Percentiles rank a stretch among this genome's conserved stretches.
These are phyloP conservation scores for Bovichtus variegatus DNA, from an alignment of 2,797 vertebrate genomes.

Conservation along the genomic window DNA sequence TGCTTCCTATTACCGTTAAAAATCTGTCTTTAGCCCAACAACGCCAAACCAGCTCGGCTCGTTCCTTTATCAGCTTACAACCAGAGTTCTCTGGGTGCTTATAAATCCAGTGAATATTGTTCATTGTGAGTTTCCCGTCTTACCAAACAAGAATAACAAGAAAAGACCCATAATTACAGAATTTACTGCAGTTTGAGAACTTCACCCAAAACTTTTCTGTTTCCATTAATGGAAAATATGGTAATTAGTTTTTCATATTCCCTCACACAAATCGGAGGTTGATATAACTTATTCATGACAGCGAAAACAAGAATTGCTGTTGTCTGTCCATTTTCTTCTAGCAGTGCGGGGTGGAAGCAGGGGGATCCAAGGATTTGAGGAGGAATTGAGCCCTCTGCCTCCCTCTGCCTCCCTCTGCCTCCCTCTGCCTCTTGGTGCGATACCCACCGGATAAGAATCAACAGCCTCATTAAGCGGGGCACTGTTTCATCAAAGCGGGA, in stretches of 20 bases:
- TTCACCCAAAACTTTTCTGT: slow-evolving; percentile 76
- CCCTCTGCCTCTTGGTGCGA: slow-evolving; percentile 46
- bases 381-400: slow-evolving; percentile 60
- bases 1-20: slow-evolving; percentile 80
- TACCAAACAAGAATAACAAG: slow-evolving; percentile 81
- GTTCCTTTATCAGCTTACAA: slow-evolving; percentile 83
- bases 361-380: slow-evolving; percentile 56
- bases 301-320: slow-evolving; percentile 77
- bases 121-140: slow-evolving; percentile 76
- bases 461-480: slow-evolving; percentile 79
- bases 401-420: slow-evolving; percentile 30
- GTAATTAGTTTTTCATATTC: slow-evolving; percentile 83
- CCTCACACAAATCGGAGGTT: slow-evolving; percentile 75
- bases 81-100: slow-evolving; percentile 79
- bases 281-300: slow-evolving; percentile 85
- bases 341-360: slow-evolving; percentile 41
- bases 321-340: slow-evolving; percentile 77
- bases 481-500: slow-evolving; percentile 83
- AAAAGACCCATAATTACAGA: slow-evolving; percentile 81
- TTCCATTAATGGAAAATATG: slow-evolving; percentile 86
- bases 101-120: slow-evolving; percentile 82
- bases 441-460: slow-evolving; percentile 80
- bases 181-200: slow-evolving; percentile 83
- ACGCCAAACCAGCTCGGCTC: slow-evolving; percentile 74
- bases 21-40: slow-evolving; percentile 74